Evolutionary conservation across 2,888 invertebrate species (phyloP).

Genomic region (Phaedon cochleariae): DNA sequence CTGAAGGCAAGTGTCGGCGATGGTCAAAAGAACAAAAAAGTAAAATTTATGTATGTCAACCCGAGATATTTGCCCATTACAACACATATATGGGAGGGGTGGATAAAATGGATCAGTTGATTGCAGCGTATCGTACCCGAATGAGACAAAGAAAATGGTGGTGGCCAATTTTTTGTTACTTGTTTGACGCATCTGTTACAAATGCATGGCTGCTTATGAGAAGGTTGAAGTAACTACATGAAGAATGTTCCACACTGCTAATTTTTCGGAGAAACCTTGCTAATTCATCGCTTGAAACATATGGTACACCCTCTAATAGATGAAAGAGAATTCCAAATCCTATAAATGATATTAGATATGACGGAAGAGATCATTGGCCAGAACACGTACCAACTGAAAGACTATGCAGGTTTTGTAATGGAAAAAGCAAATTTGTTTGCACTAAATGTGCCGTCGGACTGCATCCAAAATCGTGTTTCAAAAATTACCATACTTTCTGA

Average conservation of each 20-base stretch:
- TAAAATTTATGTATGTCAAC: not conserved
- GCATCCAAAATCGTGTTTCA: too few species aligned
- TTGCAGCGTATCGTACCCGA: not conserved
- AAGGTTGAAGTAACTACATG: not conserved
- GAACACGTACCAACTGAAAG: too few species aligned
- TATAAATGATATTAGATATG: too few species aligned
- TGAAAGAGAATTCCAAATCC: not conserved
- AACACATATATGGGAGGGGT: not conserved
- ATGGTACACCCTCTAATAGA: not conserved
- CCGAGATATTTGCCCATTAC: not conserved
- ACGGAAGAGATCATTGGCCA: not conserved
- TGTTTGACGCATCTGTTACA: not conserved
- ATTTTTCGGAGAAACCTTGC: not conserved
- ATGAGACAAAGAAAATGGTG: too few species aligned
- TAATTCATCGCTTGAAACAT: too few species aligned
- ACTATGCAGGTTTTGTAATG: not conserved
- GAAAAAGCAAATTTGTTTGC: too few species aligned
- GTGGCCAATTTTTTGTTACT: not conserved
- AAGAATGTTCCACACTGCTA: slow-evolving; percentile 3
- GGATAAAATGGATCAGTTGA: slow-evolving; percentile 2
- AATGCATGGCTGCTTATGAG: not conserved
- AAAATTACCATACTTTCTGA: too few species aligned
- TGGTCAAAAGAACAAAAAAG: not conserved
- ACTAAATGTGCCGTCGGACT: too few species aligned
- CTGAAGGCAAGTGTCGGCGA: slow-evolving; percentile 1